These are phyloP conservation scores for Chloroclystis v-ata DNA, from an alignment of 2,888 invertebrate genomes.

Conservation along the genomic window DNA sequence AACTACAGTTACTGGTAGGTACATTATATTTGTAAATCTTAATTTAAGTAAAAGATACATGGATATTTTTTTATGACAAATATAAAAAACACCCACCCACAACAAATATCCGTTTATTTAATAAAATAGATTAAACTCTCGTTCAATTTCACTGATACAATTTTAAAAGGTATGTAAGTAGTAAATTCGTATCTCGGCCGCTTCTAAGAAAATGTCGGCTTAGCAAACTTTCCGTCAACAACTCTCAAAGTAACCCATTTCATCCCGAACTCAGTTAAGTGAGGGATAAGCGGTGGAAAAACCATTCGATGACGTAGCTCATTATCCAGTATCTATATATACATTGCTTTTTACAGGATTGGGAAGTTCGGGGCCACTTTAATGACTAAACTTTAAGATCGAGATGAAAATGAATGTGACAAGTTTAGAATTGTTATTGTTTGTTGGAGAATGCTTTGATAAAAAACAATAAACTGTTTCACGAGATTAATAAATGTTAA, in stretches of 20 bases:
- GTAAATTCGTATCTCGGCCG: neutral
- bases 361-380: conserved; percentile 21
- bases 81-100: no score
- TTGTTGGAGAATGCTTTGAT: no score
- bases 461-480: no score
- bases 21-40: no score
- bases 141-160: no score
- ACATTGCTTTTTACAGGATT: conserved; percentile 27
- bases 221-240: conserved; percentile 20
- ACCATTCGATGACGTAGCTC: conserved; percentile 30
- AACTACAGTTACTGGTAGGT: no score
- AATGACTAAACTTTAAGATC: conserved; percentile 16
- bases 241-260: conserved; percentile 29
- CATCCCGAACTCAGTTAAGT: conserved; percentile 25
- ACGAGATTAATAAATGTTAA: no score
- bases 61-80: no score
- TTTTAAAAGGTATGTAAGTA: neutral
- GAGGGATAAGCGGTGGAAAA: conserved; percentile 28
- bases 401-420: neutral
- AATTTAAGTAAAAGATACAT: no score
- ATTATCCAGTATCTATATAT: conserved; percentile 21
- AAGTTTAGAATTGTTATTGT: neutral
- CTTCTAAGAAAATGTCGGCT: neutral
- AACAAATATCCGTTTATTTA: no score
- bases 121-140: no score